Evolutionary conservation across 2,888 invertebrate species (phyloP).

Genomic region (Epistrophe grossulariae): DNA sequence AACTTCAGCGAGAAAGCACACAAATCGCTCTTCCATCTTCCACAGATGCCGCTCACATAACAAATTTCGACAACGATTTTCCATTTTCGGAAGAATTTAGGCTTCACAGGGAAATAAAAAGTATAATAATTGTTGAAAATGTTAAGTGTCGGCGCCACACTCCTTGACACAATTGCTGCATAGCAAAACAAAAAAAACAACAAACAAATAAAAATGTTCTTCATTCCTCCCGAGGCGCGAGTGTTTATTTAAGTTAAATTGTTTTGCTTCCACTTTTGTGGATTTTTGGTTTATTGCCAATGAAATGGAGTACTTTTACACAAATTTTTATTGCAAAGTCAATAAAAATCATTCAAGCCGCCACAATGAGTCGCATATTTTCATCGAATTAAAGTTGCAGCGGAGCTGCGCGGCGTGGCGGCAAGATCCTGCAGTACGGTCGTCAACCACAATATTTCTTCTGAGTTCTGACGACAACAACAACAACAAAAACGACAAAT

Average conservation of each 20-base stretch:
- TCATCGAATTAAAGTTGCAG: slow-evolving; percentile 5
- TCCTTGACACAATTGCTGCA: slow-evolving; percentile 68
- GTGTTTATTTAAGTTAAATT: slow-evolving; percentile 58
- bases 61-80: slow-evolving; percentile 17
- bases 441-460: background rate
- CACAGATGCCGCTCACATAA: slow-evolving; percentile 35
- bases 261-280: slow-evolving; percentile 26
- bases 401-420: background rate
- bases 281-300: slow-evolving; percentile 66
- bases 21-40: slow-evolving; percentile 16
- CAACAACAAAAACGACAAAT: background rate
- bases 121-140: slow-evolving; percentile 60
- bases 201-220: slow-evolving; percentile 44
- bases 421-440: background rate
- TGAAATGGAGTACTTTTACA: slow-evolving; percentile 52
- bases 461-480: background rate
- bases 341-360: slow-evolving; percentile 63
- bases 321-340: slow-evolving; percentile 44
- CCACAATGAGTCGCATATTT: slow-evolving; percentile 36
- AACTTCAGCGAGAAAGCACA: background rate
- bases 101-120: slow-evolving; percentile 3
- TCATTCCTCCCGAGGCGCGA: background rate
- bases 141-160: slow-evolving; percentile 72
- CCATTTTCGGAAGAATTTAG: slow-evolving; percentile 39
- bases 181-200: slow-evolving; percentile 2